A percentile compares a stretch with the other conserved stretches of the same genome.
Evolutionary conservation across 2,113 vertebrate genomes (phyloP).

Genomic region (Albula goreensis): DNA sequence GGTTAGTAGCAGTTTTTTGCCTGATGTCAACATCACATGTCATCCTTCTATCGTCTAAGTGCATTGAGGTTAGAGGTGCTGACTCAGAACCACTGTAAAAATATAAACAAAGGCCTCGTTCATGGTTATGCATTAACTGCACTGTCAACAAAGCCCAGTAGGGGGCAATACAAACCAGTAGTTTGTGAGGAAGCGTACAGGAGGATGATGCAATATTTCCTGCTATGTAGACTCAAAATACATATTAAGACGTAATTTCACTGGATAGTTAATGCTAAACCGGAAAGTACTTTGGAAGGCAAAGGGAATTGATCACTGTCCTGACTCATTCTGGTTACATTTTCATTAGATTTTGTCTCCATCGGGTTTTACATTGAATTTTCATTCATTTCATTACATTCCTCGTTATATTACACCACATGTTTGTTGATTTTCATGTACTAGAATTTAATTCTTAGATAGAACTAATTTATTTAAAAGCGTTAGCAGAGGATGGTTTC

Average conservation of each 20-base stretch:
- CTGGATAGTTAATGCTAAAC: not conserved
- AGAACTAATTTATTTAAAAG: not conserved
- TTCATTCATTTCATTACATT: not conserved
- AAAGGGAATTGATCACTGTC: too few species aligned
- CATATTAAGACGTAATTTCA: not conserved
- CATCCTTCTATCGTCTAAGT: not conserved
- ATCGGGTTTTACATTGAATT: not conserved
- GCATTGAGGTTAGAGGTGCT: not conserved
- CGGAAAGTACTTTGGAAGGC: too few species aligned
- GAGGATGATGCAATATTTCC: not conserved
- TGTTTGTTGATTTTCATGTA: not conserved
- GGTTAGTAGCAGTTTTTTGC: not conserved
- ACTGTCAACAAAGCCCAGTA: not conserved
- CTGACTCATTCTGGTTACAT: not conserved
- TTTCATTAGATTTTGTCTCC: not conserved
- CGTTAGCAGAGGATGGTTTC: conserved; percentile 26
- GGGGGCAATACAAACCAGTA: not conserved
- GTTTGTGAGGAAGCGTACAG: not conserved
- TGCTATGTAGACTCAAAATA: not conserved
- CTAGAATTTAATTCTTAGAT: not conserved
- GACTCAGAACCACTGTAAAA: not conserved
- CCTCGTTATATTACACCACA: not conserved
- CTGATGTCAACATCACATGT: too few species aligned
- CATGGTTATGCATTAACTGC: not conserved
- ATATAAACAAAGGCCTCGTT: not conserved